Base-by-base conservation (phyloP, 2,797 vertebrate species). In the Bovichtus diacanthus region DNA sequence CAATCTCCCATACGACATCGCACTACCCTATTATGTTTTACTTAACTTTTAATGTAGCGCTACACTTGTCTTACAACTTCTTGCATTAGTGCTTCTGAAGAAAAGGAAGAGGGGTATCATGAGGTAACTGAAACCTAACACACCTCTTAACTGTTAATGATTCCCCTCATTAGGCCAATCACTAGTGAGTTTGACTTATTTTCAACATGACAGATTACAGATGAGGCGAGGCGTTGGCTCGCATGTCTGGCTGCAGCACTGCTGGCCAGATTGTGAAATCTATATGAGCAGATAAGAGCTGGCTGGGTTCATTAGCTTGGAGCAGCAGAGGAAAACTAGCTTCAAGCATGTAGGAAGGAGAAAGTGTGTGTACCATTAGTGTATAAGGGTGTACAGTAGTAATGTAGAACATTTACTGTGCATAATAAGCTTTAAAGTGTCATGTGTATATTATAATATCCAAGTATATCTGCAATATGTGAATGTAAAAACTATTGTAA, bases 201-300 rank as follows among this genome's bases (percentile, higher is more conserved):
- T 68, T 87, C 71, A 69, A 85, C 67, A 69, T 88, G 87, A 90
- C 87, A 86, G 76, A 89, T 92, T 85, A 82, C 78, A 89, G 82
- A 87, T 78, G 83, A 89, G 78, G 59, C 19, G 49, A 73, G 76
- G 77, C 54, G 63, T 66, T 84, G 71, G 72, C 74, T 74, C 2
- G n/a, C 68, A 36, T 71, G 64, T 85, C 83, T 78, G 64, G 78
- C 75, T 74, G 69, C 68, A 46, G 82, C 41, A 53, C 71, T 77
- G 63, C 76, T 59, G 55, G 71, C 63, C 71, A 83, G 80, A 84
- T 41, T 73, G 61, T 73, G 72, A 80, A 91, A 90, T 93, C 89
- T 71, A 91, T 90, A 86, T 23, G 55, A 84, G 81, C 81, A 88
- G 87, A 88, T 87, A 83, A 81, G 85, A 89, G 74, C 78, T 66